Evolutionary conservation across 2,797 vertebrate species (phyloP), one percentile per base, ranked within the genome.

Genomic region (Phaenicophaeus curvirostris): DNA sequence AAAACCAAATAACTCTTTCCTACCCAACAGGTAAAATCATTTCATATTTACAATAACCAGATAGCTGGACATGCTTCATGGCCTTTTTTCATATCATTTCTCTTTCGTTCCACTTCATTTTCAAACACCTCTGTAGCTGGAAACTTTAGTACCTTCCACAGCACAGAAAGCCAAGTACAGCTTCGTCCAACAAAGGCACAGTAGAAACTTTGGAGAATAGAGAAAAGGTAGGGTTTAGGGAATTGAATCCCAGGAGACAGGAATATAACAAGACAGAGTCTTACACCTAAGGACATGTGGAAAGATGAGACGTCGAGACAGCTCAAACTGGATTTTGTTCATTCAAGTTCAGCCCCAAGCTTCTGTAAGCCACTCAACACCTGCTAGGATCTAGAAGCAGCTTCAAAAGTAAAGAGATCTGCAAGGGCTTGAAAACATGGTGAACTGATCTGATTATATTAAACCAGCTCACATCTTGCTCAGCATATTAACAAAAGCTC

Each of bases 121-220:
- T 46, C 42, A 55, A 66, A 28, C 5, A 57, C 12, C 11, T 9
- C 7, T 27, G 14, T 54, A 41, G 35, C 19, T 53, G 28, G 31
- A 72, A 81, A 27, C 12, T 57, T 57, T 19, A 62, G 27, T 12
- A 59, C 3, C 5, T 44, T 37, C 54, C 67, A 58, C 5, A 53
- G 31, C 35, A 69, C 55, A 73, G 51, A 87, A 79, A 24, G 37
- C 13, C 73, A 28, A 85, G 55, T 35, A 82, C 13, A 53, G 50
- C 5, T 77, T 30, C 13, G n/a, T 35, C 42, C 23, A 71, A 31
- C n/a, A 74, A 66, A 77, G 28, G 42, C 41, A 71, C 23, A 2
- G 0, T 3, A 76, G 33, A 13, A 46, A 25, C 30, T n/a, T 3
- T 18, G 46, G 27, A 79, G 25, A 9, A 27, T 1, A 4, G 11